These are phyloP conservation scores for Carassius carassius DNA, from an alignment of 2,113 vertebrate species.

Conservation along the genomic window DNA sequence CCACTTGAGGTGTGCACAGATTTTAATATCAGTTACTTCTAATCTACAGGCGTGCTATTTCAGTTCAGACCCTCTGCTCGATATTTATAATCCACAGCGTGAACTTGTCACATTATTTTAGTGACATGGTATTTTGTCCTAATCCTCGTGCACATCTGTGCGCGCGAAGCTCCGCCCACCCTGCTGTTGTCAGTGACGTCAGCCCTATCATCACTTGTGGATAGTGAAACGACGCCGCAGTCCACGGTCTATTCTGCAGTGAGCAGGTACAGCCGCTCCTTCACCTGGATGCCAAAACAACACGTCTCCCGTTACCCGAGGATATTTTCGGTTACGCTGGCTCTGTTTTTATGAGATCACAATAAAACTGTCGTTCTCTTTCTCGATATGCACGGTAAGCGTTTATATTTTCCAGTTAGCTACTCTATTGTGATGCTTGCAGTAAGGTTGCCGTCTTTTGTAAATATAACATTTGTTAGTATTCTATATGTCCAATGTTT, in stretches of 20 bases:
- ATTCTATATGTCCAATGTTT: too few relatives aligned
- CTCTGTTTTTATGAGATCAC: not conserved
- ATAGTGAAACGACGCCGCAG: slow-evolving; percentile 30
- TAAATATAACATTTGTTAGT: not conserved
- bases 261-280: slow-evolving; percentile 21
- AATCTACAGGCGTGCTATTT: not conserved
- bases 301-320: not conserved
- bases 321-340: not conserved
- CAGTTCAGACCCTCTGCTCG: not conserved
- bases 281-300: slow-evolving; percentile 21
- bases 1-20: not conserved
- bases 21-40: not conserved
- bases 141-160: slow-evolving; percentile 36
- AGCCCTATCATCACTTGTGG: slow-evolving; percentile 33
- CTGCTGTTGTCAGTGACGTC: slow-evolving; percentile 34
- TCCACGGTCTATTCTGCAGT: slow-evolving; percentile 17
- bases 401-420: not conserved
- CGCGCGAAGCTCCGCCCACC: slow-evolving; percentile 17
- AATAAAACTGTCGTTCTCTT: not conserved
- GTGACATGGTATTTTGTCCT: slow-evolving; percentile 19
- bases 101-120: not conserved
- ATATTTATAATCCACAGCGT: not conserved
- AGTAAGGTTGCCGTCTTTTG: not conserved
- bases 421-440: slow-evolving; percentile 13
- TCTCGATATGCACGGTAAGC: slow-evolving; percentile 10